A percentile compares a stretch with the other conserved stretches of the same genome.
Evolutionary conservation across 2,797 vertebrate species (phyloP).

Genomic region (Sebastes steindachneri): DNA sequence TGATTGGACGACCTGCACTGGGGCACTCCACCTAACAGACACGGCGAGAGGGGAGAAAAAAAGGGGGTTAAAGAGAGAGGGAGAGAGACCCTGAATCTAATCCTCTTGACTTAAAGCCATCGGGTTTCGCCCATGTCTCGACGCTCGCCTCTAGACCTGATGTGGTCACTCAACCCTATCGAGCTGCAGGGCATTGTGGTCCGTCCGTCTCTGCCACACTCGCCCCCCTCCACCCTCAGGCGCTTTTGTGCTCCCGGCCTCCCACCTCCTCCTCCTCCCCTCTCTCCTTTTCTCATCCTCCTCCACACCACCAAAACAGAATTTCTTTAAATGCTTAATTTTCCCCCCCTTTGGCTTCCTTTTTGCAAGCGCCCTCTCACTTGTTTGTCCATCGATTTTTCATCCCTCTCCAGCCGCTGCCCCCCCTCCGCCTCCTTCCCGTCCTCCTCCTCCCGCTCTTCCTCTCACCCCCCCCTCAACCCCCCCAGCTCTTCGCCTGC

Average conservation of each 20-base stretch:
- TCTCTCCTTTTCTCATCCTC: slow-evolving; percentile 54
- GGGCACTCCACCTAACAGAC: slow-evolving; percentile 54
- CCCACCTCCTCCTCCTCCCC: neutral
- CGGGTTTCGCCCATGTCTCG: slow-evolving; percentile 74
- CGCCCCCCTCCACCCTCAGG: slow-evolving; percentile 66
- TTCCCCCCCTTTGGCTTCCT: slow-evolving; percentile 76
- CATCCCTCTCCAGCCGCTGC: slow-evolving; percentile 70
- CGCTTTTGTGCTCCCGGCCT: slow-evolving; percentile 69
- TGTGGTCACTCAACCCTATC: slow-evolving; percentile 85
- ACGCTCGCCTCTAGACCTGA: slow-evolving; percentile 75
- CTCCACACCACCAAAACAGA: slow-evolving; percentile 66
- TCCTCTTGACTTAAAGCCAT: slow-evolving; percentile 79
- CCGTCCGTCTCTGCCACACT: slow-evolving; percentile 62
- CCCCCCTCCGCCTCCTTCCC: slow-evolving; percentile 20
- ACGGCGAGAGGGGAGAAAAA: slow-evolving; percentile 4
- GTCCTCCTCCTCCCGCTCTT: slow-evolving; percentile 5
- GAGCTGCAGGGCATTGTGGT: slow-evolving; percentile 83
- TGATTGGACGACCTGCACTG: slow-evolving; percentile 67
- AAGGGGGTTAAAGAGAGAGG: slow-evolving; percentile 42
- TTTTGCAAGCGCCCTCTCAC: slow-evolving; percentile 72
- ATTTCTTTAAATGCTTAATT: slow-evolving; percentile 84
- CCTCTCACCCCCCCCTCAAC: neutral
- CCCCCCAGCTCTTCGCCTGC: slow-evolving; percentile 38
- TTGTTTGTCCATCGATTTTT: slow-evolving; percentile 87
- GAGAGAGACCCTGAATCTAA: slow-evolving; percentile 73